These are phyloP conservation scores for Heterohyrax brucei DNA, from an alignment of 2,797 vertebrate species.

Conservation along the genomic window DNA sequence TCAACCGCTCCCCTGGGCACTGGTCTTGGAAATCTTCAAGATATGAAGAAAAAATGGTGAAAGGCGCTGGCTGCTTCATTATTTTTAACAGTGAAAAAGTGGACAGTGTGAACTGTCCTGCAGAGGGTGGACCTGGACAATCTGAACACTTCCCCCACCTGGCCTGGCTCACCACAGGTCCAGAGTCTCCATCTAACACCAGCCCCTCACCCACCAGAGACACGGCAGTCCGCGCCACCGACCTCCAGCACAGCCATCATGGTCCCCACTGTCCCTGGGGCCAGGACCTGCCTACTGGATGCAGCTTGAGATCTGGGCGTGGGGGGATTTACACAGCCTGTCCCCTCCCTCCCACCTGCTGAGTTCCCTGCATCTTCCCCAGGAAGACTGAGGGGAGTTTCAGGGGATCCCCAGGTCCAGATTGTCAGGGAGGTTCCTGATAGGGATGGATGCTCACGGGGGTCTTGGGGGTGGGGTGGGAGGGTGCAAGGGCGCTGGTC, in stretches of 20 bases:
- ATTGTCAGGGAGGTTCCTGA: not conserved
- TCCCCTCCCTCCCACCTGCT: not conserved
- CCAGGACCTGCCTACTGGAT: not conserved
- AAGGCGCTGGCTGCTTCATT: not conserved
- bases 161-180: not conserved
- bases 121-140: not conserved
- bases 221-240: no score
- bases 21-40: not conserved
- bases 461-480: no score
- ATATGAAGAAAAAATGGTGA: not conserved
- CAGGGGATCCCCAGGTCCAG: not conserved
- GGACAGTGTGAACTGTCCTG: not conserved
- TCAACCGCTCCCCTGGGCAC: not conserved
- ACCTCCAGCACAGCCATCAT: no score
- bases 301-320: not conserved
- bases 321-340: not conserved
- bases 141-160: not conserved
- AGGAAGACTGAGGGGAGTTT: not conserved
- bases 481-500: not conserved
- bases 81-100: not conserved
- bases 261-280: not conserved
- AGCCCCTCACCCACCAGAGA: not conserved
- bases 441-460: not conserved
- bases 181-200: not conserved
- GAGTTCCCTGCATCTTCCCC: not conserved